Evolutionary conservation across 2,797 vertebrate genomes (phyloP).

Genomic region (Arrhamphus sclerolepis): DNA sequence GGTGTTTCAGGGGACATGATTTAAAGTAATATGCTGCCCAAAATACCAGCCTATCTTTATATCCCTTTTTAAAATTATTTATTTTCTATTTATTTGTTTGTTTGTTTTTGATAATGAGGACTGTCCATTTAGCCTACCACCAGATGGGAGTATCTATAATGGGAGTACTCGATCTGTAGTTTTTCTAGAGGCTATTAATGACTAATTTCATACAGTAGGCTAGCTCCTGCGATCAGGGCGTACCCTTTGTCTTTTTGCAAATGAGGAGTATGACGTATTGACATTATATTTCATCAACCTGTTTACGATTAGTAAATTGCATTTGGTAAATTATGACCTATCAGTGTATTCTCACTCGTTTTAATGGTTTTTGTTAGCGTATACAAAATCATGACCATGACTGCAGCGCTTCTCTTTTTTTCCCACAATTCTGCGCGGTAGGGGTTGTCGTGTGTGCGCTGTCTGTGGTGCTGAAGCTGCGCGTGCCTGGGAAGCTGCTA

Average conservation of each 20-base stretch:
- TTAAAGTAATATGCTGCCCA: background rate
- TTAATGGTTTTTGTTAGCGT: background rate
- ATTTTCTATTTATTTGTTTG: too few species aligned
- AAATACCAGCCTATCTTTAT: background rate
- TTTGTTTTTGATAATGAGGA: background rate
- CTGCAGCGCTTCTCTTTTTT: slow-evolving; percentile 74
- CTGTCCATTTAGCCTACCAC: too few species aligned
- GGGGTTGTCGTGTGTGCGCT: slow-evolving; percentile 67
- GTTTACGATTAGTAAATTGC: too few species aligned
- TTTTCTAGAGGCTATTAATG: too few species aligned
- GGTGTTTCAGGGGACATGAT: slow-evolving; percentile 1
- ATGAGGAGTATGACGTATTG: too few species aligned
- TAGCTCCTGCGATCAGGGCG: too few species aligned
- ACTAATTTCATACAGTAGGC: too few species aligned
- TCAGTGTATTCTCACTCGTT: slow-evolving; percentile 8
- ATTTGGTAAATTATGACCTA: background rate
- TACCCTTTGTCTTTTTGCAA: too few species aligned
- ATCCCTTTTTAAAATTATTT: too few species aligned
- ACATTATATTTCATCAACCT: too few species aligned
- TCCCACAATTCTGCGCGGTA: slow-evolving; percentile 86
- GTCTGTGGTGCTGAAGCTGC: slow-evolving; percentile 89
- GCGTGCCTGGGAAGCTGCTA: slow-evolving; percentile 68
- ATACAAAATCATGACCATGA: slow-evolving; percentile 40
- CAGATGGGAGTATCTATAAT: too few species aligned
- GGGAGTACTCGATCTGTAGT: too few species aligned